These are phyloP conservation scores for Drosophila nr. perissopoda DNA, from an alignment of 2,888 invertebrate genomes.

Conservation along the genomic window DNA sequence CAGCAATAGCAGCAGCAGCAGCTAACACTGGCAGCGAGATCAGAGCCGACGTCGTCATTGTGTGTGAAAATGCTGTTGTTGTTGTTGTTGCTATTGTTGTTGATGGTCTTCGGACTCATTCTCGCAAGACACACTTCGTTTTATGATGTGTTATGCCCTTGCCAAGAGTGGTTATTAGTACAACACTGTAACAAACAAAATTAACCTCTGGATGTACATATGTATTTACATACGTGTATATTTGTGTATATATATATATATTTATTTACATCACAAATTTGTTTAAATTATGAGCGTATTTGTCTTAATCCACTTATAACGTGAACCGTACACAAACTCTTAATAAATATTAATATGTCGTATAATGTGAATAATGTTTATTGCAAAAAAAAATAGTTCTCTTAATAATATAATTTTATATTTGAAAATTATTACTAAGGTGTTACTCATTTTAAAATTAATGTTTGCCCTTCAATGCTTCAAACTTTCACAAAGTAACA, in stretches of 20 bases:
- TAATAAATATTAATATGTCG: not conserved
- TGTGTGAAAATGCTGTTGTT: constrained; percentile 40
- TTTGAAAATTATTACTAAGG: not conserved
- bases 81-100: not conserved
- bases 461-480: not conserved
- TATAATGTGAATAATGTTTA: not conserved
- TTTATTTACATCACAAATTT: constrained; percentile 2
- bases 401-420: not conserved
- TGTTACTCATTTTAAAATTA: not conserved
- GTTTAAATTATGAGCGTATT: not conserved
- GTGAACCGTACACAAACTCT: not conserved
- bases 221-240: constrained; percentile 11
- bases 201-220: constrained; percentile 13
- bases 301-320: not conserved
- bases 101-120: constrained; percentile 43
- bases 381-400: not conserved
- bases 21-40: constrained; percentile 35
- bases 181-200: constrained; percentile 52
- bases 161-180: constrained; percentile 53
- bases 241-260: not conserved
- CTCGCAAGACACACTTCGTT: constrained; percentile 51
- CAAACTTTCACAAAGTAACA: not conserved
- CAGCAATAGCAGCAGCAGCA: constrained; percentile 9
- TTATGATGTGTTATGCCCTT: constrained; percentile 60
- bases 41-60: constrained; percentile 41